Conservation (phyloP, 2,797 vertebrate species). For the Ataeniobius toweri region DNA sequence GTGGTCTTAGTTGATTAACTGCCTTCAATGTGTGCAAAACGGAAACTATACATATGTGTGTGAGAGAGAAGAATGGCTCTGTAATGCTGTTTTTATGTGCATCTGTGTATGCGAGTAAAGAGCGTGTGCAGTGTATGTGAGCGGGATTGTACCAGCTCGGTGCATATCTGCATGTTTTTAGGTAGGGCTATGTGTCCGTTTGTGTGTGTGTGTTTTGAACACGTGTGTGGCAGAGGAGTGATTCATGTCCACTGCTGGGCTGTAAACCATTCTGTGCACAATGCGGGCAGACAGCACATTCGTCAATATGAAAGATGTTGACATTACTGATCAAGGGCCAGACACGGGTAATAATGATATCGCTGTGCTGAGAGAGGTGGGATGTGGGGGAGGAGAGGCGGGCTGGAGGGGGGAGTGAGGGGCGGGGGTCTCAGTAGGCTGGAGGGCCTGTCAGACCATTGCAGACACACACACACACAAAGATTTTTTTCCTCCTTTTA, state of each 20-base stretch:
- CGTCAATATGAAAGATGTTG: conserved; percentile 99
- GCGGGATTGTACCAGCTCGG: conserved; percentile 32
- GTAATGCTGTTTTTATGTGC: conserved; percentile 70
- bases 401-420: conserved; percentile 54
- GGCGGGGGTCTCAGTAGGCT: conserved; percentile 71
- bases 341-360: conserved; percentile 97
- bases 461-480: conserved; percentile 33
- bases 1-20: conserved; percentile 74
- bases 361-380: conserved; percentile 83
- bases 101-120: conserved; percentile 37
- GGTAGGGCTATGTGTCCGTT: conserved; percentile 22
- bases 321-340: conserved; percentile 98
- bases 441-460: conserved; percentile 80
- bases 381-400: conserved; percentile 62
- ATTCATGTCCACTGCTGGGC: conserved; percentile 98
- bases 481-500: conserved; percentile 28
- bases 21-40: conserved; percentile 55
- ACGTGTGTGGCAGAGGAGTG: conserved; percentile 88
- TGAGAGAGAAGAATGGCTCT: conserved; percentile 81
- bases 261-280: conserved; percentile 99
- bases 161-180: conserved; percentile 57
- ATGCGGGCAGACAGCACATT: conserved; percentile 99
- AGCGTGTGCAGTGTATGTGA: conserved; percentile 31
- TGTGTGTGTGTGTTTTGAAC: conserved; percentile 20
- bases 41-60: conserved; percentile 72